phyloP scores from a whole-genome alignment of 2,797 vertebrate species.

The Notoglanidium macrostoma region DNA sequence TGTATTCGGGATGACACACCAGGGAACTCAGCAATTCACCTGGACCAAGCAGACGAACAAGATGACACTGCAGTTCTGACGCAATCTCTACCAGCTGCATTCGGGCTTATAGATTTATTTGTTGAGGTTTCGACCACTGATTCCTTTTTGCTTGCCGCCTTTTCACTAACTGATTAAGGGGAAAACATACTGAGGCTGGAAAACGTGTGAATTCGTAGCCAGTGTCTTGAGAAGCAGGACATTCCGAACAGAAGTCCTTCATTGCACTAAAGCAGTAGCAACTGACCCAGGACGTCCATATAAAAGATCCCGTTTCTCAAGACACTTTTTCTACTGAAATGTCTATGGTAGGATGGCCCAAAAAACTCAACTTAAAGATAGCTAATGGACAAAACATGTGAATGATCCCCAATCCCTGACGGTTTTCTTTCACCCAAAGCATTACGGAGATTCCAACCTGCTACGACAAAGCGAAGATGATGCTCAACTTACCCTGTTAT shows the following conservation, averaged over 20 bases:
- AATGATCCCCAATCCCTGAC: too few relatives aligned
- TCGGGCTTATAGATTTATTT: too few relatives aligned
- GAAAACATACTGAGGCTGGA: too few relatives aligned
- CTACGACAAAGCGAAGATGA: too few relatives aligned
- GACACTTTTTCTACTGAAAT: not conserved
- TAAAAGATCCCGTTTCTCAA: not conserved
- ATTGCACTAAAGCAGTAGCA: not conserved
- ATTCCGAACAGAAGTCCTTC: too few relatives aligned
- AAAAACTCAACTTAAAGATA: too few relatives aligned
- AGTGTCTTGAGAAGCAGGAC: not conserved
- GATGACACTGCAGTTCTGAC: not conserved
- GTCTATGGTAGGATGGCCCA: too few relatives aligned
- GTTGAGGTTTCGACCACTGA: not conserved
- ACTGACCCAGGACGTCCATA: not conserved
- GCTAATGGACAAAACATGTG: too few relatives aligned
- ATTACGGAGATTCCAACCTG: too few relatives aligned
- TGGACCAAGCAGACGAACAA: constrained; percentile 59
- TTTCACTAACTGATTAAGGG: not conserved
- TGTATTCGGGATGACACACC: constrained; percentile 91
- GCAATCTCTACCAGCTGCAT: not conserved
- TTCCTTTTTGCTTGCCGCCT: not conserved
- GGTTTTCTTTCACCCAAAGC: too few relatives aligned
- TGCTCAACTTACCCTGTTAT: too few relatives aligned
- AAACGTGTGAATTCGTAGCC: not conserved
- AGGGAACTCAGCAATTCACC: constrained; percentile 86